phyloP scores from a whole-genome alignment of 2,888 invertebrate genomes.

The Carterocephalus palaemon region DNA sequence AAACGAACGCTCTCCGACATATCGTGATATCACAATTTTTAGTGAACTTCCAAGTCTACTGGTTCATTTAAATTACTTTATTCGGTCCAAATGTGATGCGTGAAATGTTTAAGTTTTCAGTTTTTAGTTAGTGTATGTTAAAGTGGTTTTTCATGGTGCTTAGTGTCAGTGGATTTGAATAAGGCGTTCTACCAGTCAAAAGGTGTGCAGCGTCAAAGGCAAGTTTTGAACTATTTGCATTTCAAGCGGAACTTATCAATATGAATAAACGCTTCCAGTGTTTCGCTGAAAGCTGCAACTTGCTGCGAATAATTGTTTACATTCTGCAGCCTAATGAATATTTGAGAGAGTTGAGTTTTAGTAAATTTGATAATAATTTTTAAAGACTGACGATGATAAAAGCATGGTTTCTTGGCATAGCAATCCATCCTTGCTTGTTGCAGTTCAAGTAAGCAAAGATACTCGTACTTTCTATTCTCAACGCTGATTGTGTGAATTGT shows the following conservation, averaged over 20 bases:
- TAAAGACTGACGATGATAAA: constrained; percentile 6
- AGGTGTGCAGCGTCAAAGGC: constrained; percentile 44
- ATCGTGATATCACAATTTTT: background rate
- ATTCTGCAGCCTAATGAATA: constrained; percentile 3
- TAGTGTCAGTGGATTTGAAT: constrained; percentile 37
- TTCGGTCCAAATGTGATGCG: constrained; percentile 21
- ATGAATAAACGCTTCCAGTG: constrained; percentile 41
- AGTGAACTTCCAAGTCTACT: background rate
- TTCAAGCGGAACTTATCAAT: constrained; percentile 52
- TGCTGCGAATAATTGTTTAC: constrained; percentile 26
- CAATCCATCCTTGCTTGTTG: constrained; percentile 5
- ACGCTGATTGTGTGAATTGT: constrained; percentile 10
- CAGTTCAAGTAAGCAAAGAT: background rate
- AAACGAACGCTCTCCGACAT: background rate
- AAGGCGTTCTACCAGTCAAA: constrained; percentile 25
- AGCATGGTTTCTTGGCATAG: background rate
- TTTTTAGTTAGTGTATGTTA: constrained; percentile 28
- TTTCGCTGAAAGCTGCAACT: constrained; percentile 28
- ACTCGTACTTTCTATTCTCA: constrained; percentile 20
- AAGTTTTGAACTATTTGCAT: constrained; percentile 48
- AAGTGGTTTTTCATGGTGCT: constrained; percentile 58
- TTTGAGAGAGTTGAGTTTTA: no score
- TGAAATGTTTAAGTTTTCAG: constrained; percentile 45
- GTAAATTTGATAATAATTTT: no score
- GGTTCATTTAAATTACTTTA: background rate